These are phyloP conservation scores for Zoroaster sp. DNA, from an alignment of 53 echinoderm and acorn worm species.

Conservation along the genomic window DNA sequence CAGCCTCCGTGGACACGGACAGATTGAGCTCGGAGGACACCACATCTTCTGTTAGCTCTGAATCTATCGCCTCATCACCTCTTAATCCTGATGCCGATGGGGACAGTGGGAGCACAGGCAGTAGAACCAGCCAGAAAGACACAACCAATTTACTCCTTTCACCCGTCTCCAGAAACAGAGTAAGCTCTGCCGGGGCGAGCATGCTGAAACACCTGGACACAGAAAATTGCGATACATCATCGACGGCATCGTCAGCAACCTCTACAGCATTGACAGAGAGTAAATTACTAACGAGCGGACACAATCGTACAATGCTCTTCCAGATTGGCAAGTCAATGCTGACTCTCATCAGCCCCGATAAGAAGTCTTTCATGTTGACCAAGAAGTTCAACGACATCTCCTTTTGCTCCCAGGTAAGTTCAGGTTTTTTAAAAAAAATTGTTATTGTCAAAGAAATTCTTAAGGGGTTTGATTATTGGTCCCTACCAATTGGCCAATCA, in stretches of 20 bases:
- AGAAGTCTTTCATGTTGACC: slow-evolving; percentile 86
- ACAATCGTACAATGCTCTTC: slow-evolving; percentile 94
- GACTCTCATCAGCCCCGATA: slow-evolving; percentile 91
- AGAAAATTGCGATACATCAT: neutral
- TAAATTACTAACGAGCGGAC: slow-evolving; percentile 17
- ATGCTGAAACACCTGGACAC: neutral
- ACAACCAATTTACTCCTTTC: neutral
- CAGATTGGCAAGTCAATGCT: slow-evolving; percentile 87
- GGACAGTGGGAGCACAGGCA: neutral
- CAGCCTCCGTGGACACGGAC: slow-evolving; percentile 3
- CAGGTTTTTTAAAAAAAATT: neutral
- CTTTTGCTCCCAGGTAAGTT: slow-evolving; percentile 94
- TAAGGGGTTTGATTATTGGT: too few relatives aligned
- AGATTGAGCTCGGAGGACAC: slow-evolving; percentile 19
- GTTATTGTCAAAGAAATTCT: too few relatives aligned
- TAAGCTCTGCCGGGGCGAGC: slow-evolving; percentile 44
- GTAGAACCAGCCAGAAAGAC: slow-evolving; percentile 7
- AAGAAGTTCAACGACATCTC: slow-evolving; percentile 97
- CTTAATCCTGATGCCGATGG: slow-evolving; percentile 1
- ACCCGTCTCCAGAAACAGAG: neutral
- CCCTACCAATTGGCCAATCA: too few relatives aligned
- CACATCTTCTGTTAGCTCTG: slow-evolving; percentile 50
- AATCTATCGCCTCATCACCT: neutral
- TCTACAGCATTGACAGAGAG: neutral
- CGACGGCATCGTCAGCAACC: neutral